phyloP scores from a whole-genome alignment of 2,888 invertebrate genomes.

The Sarcophaga subvicina region DNA sequence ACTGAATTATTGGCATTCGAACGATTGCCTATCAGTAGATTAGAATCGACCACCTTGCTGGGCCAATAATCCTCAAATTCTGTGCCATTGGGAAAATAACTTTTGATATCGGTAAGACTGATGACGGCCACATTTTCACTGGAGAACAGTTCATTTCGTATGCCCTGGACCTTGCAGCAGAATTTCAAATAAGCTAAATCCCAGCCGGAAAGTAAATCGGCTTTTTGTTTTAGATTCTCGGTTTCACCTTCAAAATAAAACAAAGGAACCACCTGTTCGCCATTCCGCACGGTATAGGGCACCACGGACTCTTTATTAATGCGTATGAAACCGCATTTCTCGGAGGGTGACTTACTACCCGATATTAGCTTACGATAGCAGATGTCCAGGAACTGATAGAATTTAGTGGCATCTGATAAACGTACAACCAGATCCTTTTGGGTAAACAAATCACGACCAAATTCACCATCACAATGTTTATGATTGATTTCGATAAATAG shows the following conservation, averaged over 20 bases:
- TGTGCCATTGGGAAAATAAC: slow-evolving; percentile 94
- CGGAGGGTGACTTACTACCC: slow-evolving; percentile 86
- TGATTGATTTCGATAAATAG: slow-evolving; percentile 96
- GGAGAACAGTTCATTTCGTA: slow-evolving; percentile 94
- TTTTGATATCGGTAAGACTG: slow-evolving; percentile 93
- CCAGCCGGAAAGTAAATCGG: slow-evolving; percentile 94
- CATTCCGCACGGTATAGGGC: slow-evolving; percentile 93
- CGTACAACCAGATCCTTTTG: slow-evolving; percentile 95
- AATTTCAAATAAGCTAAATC: slow-evolving; percentile 96
- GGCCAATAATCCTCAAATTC: slow-evolving; percentile 97
- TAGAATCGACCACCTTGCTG: slow-evolving; percentile 92
- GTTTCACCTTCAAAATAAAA: slow-evolving; percentile 94
- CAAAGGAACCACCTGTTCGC: slow-evolving; percentile 93
- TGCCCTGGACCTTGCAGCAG: slow-evolving; percentile 96
- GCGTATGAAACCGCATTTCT: slow-evolving; percentile 94
- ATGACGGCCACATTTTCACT: slow-evolving; percentile 96
- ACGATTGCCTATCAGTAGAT: slow-evolving; percentile 88
- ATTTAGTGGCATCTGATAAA: slow-evolving; percentile 93
- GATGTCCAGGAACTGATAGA: slow-evolving; percentile 94
- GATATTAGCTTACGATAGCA: slow-evolving; percentile 92
- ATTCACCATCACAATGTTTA: slow-evolving; percentile 95
- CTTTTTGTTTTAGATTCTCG: slow-evolving; percentile 93
- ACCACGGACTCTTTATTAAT: slow-evolving; percentile 97
- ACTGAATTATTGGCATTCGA: slow-evolving; percentile 84
- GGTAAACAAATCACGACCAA: slow-evolving; percentile 93